Evolutionary conservation across 2,888 invertebrate genomes (phyloP), one percentile per base, ranked within the genome.

Genomic region (Orgyia antiqua): DNA sequence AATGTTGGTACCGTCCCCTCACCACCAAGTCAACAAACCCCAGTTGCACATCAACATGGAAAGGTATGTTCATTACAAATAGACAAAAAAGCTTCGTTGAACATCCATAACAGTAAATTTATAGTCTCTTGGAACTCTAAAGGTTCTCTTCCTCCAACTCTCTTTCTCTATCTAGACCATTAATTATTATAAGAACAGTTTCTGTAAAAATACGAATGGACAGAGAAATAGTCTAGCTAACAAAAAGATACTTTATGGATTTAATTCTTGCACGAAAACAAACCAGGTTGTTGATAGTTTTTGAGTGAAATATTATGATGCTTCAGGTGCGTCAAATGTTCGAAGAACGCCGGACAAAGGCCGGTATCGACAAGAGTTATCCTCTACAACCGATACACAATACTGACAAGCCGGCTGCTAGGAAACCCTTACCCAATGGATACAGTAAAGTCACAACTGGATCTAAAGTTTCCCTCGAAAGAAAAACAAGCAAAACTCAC

Each of bases 281-380:
- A n/a, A n/a, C n/a, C n/a, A n/a, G n/a, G n/a, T n/a, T n/a, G n/a
- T n/a, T n/a, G n/a, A n/a, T n/a, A n/a, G n/a, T n/a, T n/a, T n/a
- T n/a, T n/a, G n/a, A n/a, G n/a, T n/a, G n/a, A n/a, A n/a, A n/a
- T n/a, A n/a, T n/a, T n/a, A n/a, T n/a, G n/a, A n/a, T n/a, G n/a
- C n/a, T 15, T 13, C 9, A 92, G 91, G 94, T 94, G 13, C 90
- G 95, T 8, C 94, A 94, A 79, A 92, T 95, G 92, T 95, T 95
- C 60, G 93, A 94, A 60, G 94, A 94, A 66, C 89, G 94, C 13
- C 89, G 94, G 20, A 83, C 86, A 10, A 92, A 92, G 49, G 91
- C 90, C 2, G 94, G 94, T 18, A 91, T 94, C 44, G 94, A 95
- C 74, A 92, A 92, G 54, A 94, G 94, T 62, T 92, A 94, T 71